Base-by-base conservation (phyloP, 2,113 vertebrate genomes). In the Centropus unirufus region DNA sequence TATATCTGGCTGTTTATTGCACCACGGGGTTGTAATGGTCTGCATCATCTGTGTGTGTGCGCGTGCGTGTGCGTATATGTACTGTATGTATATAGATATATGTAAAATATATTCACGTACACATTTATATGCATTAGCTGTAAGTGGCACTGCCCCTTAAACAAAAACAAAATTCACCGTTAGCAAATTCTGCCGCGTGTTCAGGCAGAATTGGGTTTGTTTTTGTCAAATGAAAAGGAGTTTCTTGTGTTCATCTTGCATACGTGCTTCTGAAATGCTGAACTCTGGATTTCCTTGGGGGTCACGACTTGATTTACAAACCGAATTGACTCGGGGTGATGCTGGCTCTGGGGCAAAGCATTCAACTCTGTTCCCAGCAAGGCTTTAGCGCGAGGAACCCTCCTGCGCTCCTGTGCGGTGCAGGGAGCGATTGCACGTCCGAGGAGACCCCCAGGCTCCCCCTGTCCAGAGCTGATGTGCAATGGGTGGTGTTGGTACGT, bases 1-100 rank as follows among this genome's bases (percentile, higher is more conserved):
- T 97, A 91, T 92, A 91, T 96, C 97, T 96, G 97, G 94, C 95
- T 96, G 95, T 97, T 97, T 94, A 95, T 96, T 96, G 95, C 95
- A 95, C 95, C 96, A 93, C 29, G 69, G 90, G 94, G 92, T 97
- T 90, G 97, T 97, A 88, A 89, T 68, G 94, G 95, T 97, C 95
- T 95, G 95, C 95, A 97, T 95, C 95, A 93, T 96, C 85, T 70
- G 44, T 94, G 89, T 75, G 89, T 44, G 94, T 77, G 66, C 12
- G 91, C 3, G 92, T 17, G 93, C 7, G 68, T 54, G 93, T 72
- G 90, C 90, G 93, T 96, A 85, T 91, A 54, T 79, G 95, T 96
- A 95, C 96, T 97, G 96, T 96, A 92, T 97, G 95, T 97, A 97
- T 97, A 96, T 96, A 96, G 95, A 30, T 97, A 90, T 82, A 66